Conservation (phyloP, 2,888 invertebrate genomes). For the Mallateleia sp. region DNA sequence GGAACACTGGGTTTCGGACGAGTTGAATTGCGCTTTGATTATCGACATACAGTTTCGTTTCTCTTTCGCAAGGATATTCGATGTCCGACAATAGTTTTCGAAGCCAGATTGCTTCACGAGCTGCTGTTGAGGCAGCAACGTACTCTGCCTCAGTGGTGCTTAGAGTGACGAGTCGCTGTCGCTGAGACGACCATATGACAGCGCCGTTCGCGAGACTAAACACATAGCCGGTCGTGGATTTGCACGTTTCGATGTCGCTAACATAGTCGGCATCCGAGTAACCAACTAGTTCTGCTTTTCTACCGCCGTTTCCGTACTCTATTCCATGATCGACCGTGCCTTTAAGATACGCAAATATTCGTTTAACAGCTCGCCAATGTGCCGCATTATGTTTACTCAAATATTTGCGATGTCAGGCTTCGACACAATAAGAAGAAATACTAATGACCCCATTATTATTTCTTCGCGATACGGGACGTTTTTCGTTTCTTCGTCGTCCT, state of each 20-base stretch:
- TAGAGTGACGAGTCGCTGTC: slow-evolving; percentile 56
- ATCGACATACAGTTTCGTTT: slow-evolving; percentile 40
- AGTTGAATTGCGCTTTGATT: slow-evolving; percentile 62
- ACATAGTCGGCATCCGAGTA: slow-evolving; percentile 74
- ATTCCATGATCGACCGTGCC: slow-evolving; percentile 66
- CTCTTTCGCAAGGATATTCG: slow-evolving; percentile 14
- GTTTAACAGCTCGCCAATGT: too few relatives aligned
- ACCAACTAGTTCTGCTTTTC: slow-evolving; percentile 36
- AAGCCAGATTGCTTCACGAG: too few relatives aligned
- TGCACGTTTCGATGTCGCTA: too few relatives aligned
- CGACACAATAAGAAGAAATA: too few relatives aligned
- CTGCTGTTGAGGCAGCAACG: too few relatives aligned
- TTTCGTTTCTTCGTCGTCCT: neutral
- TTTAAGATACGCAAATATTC: slow-evolving; percentile 64
- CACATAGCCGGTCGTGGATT: too few relatives aligned
- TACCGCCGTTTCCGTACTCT: slow-evolving; percentile 46
- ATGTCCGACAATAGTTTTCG: slow-evolving; percentile 25
- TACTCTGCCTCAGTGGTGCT: too few relatives aligned
- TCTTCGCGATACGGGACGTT: too few relatives aligned
- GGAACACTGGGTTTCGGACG: slow-evolving; percentile 46
- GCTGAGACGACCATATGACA: too few relatives aligned
- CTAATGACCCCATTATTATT: too few relatives aligned
- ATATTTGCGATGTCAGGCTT: too few relatives aligned
- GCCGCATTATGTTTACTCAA: slow-evolving; percentile 45
- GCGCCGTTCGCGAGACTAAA: too few relatives aligned